Evolutionary conservation across 1,140 invertebrate species (phyloP), one percentile per base, ranked within the genome.

Genomic region (Sinella curviseta): DNA sequence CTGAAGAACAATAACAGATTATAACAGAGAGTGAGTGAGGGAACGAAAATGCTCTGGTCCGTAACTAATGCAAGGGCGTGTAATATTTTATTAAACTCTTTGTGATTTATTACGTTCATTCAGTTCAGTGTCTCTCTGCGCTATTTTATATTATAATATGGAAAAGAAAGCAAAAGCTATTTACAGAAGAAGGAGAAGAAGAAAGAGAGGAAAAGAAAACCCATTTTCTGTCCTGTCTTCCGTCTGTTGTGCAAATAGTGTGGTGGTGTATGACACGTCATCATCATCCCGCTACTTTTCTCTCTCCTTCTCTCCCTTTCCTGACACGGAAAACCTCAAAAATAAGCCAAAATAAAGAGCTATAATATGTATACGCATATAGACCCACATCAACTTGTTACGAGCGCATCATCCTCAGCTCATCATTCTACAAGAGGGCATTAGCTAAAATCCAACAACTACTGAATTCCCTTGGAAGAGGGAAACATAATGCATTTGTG

Each of bases 1-100:
- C n/a, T n/a, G n/a, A n/a, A n/a, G n/a, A n/a, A n/a, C n/a, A 48
- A 48, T 20, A 48, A 48, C 39, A 48, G 39, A 48, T 48, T 48
- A 48, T 48, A 48, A 48, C 8, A 48, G 39, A 48, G 8, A 48
- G 39, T 8, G 24, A 26, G 57, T 60, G 3, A n/a, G 57, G 57
- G 24, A 26, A 26, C 3, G 57, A 70, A 70, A 79, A 81, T 81
- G 76, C 75, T 77, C 65, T 81, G 77, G 39, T 77, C 75, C 77
- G 78, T 78, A 79, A 79, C 77, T 81, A 81, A 81, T 81, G 77
- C 75, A 79, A 76, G 20, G 80, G 76, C 77, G 77, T 81, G 75
- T 81, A 81, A 81, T 81, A 78, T 81, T 81, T 81, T 81, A 81
- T 81, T 81, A 81, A 81, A 81, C 76, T 74, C 65, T 75, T 48